Percentiles rank a stretch among this genome's conserved stretches.
phyloP scores from a whole-genome alignment of 2,888 invertebrate species.

The Labia minor region DNA sequence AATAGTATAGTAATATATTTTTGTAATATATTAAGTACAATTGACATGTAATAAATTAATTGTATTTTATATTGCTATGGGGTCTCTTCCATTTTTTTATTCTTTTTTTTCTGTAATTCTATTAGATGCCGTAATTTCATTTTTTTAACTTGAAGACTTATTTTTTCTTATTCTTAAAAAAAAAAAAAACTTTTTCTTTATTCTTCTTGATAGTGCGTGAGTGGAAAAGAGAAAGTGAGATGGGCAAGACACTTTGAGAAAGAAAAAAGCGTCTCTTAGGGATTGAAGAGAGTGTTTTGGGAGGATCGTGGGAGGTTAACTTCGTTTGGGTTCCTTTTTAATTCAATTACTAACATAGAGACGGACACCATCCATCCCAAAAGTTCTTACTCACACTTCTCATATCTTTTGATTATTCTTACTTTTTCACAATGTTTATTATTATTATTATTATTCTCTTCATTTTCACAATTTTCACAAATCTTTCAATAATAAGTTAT shows the following conservation, averaged over 20 bases:
- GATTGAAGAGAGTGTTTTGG: not conserved
- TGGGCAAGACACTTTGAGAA: not conserved
- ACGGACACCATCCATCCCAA: not conserved
- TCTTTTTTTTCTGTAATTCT: constrained; percentile 9
- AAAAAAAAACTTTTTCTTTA: not conserved
- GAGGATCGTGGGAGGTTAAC: constrained; percentile 2
- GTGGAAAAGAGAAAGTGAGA: constrained; percentile 15
- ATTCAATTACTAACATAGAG: constrained; percentile 1
- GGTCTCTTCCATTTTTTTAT: not conserved
- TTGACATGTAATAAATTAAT: too few species aligned
- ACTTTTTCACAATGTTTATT: not conserved
- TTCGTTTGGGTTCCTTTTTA: constrained; percentile 13
- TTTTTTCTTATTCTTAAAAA: not conserved
- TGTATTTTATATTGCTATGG: too few species aligned
- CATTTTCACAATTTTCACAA: too few species aligned
- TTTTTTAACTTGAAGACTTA: not conserved
- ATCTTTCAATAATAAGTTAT: too few species aligned
- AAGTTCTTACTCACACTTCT: not conserved
- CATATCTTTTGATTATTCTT: not conserved
- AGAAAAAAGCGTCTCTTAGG: not conserved
- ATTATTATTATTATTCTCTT: too few species aligned
- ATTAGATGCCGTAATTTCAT: not conserved
- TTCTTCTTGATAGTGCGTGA: not conserved
- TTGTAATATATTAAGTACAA: too few species aligned
- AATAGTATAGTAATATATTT: too few species aligned